Evolutionary conservation across 2,113 vertebrate species (phyloP).

Genomic region (Hippocampus abdominalis): DNA sequence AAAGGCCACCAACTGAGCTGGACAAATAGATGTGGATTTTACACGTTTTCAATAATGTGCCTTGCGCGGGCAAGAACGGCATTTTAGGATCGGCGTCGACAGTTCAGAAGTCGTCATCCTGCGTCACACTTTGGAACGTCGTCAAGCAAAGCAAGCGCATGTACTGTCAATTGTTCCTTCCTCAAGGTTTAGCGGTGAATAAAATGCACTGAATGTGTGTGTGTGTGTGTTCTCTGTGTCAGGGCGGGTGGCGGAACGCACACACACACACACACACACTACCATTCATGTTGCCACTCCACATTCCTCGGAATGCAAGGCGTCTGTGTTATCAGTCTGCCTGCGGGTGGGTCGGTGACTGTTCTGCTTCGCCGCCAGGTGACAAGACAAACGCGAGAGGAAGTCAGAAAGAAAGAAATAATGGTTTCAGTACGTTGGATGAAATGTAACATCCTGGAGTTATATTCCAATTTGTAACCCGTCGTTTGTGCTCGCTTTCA

Average conservation of each 20-base stretch:
- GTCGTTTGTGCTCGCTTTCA: too few relatives aligned
- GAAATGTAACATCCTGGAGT: not conserved
- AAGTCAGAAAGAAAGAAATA: not conserved
- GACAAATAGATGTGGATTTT: too few relatives aligned
- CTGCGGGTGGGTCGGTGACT: conserved; percentile 36
- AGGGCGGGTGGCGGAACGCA: not conserved
- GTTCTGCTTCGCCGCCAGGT: conserved; percentile 11
- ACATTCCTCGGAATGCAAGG: conserved; percentile 58
- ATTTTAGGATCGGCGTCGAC: not conserved
- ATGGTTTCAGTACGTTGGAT: not conserved
- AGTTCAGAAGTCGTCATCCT: not conserved
- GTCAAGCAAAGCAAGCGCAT: conserved; percentile 9
- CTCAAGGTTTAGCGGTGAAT: conserved; percentile 28
- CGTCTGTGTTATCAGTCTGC: conserved; percentile 52
- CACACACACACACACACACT: conserved; percentile 33
- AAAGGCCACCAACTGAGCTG: too few relatives aligned
- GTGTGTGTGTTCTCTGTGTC: not conserved
- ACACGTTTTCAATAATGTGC: not conserved
- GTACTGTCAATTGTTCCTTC: conserved; percentile 32
- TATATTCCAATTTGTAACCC: not conserved
- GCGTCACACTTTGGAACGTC: not conserved
- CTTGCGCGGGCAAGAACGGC: conserved; percentile 1
- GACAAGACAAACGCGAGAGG: conserved; percentile 10
- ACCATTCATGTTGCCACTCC: conserved; percentile 38
- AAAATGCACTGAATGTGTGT: conserved; percentile 16